A percentile compares a stretch with the other conserved stretches of the same genome.
Conservation (phyloP, 2,113 vertebrate species). For the Ivindomyrus marchei region DNA sequence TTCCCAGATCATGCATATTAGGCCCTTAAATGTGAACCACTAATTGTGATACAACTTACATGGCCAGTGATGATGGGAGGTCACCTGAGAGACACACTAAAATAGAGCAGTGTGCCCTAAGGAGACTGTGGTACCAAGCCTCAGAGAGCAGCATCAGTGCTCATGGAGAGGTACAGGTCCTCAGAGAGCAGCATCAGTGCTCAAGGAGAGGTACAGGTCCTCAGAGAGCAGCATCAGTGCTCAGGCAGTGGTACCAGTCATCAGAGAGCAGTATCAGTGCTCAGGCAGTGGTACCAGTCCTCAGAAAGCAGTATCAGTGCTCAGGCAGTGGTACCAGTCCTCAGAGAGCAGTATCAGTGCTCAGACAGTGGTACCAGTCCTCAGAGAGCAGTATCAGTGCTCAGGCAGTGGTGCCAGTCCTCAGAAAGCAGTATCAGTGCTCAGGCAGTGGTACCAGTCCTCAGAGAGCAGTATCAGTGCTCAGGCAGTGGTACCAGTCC, state of each 20-base stretch:
- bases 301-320: background rate
- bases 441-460: background rate
- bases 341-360: background rate
- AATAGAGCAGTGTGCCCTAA: background rate
- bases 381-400: background rate
- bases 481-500: background rate
- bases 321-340: background rate
- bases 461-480: background rate
- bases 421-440: background rate
- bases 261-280: background rate
- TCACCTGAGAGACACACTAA: background rate
- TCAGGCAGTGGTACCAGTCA: background rate
- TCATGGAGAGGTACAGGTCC: background rate
- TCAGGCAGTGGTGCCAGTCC: background rate
- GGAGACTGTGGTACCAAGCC: background rate
- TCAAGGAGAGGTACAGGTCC: background rate
- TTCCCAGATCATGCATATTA: constrained; percentile 33
- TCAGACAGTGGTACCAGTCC: background rate
- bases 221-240: background rate
- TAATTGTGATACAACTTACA: constrained; percentile 18
- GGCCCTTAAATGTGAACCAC: constrained; percentile 16
- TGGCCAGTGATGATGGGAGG: background rate
- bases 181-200: background rate
- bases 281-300: background rate
- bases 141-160: background rate